Evolutionary conservation across 2,888 invertebrate genomes (phyloP).

Genomic region (Dilophus febrilis): DNA sequence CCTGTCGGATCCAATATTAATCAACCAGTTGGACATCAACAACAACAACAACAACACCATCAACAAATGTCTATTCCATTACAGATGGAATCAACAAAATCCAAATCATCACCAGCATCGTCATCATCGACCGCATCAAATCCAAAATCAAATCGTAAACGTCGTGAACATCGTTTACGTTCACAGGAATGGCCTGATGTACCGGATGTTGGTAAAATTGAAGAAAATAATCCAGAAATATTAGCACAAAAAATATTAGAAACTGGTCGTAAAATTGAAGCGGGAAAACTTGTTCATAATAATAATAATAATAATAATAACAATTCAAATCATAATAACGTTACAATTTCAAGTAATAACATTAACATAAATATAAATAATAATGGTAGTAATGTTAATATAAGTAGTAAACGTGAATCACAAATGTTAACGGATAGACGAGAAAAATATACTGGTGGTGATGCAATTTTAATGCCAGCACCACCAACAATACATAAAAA

Average conservation of each 20-base stretch:
- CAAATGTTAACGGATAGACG: too few relatives aligned
- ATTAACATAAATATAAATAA: background rate
- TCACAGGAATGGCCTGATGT: constrained; percentile 87
- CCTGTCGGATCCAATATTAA: too few relatives aligned
- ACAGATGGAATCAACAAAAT: background rate
- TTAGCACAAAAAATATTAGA: constrained; percentile 79
- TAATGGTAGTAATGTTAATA: too few relatives aligned
- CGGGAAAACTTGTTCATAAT: constrained; percentile 41
- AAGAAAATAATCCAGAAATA: constrained; percentile 81
- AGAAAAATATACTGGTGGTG: too few relatives aligned
- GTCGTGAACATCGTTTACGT: constrained; percentile 55
- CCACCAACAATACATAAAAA: background rate
- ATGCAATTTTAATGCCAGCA: too few relatives aligned
- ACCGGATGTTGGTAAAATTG: constrained; percentile 76
- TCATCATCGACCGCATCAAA: constrained; percentile 10
- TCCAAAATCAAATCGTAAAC: constrained; percentile 38
- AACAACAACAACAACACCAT: too few relatives aligned
- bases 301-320: too few relatives aligned
- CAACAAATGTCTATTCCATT: too few relatives aligned
- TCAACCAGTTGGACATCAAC: too few relatives aligned
- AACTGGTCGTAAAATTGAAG: constrained; percentile 77
- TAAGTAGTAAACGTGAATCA: too few relatives aligned
- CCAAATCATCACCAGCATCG: constrained; percentile 14
- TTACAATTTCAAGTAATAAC: constrained; percentile 5
- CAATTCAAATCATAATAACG: constrained; percentile 21